Evolutionary conservation across 2,797 vertebrate genomes (phyloP).

Genomic region (Macropodus opercularis): DNA sequence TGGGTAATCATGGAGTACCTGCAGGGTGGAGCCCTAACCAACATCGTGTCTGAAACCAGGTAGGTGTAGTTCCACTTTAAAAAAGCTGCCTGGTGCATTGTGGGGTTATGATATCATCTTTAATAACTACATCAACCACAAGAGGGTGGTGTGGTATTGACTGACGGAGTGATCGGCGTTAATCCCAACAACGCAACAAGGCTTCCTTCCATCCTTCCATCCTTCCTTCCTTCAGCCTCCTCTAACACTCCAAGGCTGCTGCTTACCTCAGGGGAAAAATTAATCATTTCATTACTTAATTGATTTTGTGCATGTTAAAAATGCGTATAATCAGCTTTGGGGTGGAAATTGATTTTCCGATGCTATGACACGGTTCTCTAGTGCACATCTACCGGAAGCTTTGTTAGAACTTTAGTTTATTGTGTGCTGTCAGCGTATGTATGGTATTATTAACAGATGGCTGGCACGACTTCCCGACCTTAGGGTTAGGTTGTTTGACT

Average conservation of each 20-base stretch:
- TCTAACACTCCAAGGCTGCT: background rate
- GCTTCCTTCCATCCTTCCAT: too few relatives aligned
- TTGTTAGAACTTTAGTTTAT: constrained; percentile 8
- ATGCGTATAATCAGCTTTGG: constrained; percentile 25
- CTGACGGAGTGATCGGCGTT: constrained; percentile 21
- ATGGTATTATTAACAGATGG: constrained; percentile 50
- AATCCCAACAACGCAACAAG: constrained; percentile 12
- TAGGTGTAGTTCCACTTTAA: constrained; percentile 64
- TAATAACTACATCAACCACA: constrained; percentile 66
- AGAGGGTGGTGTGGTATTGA: constrained; percentile 76
- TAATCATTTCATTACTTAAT: constrained; percentile 46
- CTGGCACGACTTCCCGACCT: constrained; percentile 42
- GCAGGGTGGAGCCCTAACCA: constrained; percentile 96
- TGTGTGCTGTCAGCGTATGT: constrained; percentile 39
- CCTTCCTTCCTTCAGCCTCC: constrained; percentile 4
- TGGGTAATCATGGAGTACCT: constrained; percentile 99
- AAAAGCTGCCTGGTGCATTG: constrained; percentile 10
- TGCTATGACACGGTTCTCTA: constrained; percentile 11
- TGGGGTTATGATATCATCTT: constrained; percentile 38
- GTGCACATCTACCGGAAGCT: too few relatives aligned
- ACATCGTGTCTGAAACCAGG: constrained; percentile 98
- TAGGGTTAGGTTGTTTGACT: constrained; percentile 38
- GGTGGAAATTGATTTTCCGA: constrained; percentile 30
- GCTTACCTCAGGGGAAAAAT: constrained; percentile 20
- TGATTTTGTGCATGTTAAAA: constrained; percentile 36